Evolutionary conservation across 2,888 invertebrate species (phyloP), one percentile per base, ranked within the genome.

Genomic region (Urechis unicinctus): DNA sequence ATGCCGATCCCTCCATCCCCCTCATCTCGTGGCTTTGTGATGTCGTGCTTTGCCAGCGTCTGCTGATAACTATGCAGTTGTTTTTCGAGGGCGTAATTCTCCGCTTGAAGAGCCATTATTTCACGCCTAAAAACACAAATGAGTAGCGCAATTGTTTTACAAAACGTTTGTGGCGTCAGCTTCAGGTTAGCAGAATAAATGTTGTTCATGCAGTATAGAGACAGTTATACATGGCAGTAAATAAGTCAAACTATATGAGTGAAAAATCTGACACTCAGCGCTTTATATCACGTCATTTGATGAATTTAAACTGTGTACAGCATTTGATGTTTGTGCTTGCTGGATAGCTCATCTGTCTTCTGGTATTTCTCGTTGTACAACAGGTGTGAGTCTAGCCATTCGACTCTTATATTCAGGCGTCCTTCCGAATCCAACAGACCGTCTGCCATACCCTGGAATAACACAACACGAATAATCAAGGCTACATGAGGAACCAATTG

Each of bases 51-150:
- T 21, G 88, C 86, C 61, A 89, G 82, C 71, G 86, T 87, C 78
- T 87, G 86, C 79, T 89, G 89, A 75, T 89, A 89, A 77, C 87
- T 87, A 81, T 89, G 87, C 62, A 89, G 79, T 77, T 89, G 88
- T 65, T 88, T 82, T 79, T 89, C 89, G 69, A 89, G 81, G 60
- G 86, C 86, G 77, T 88, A 87, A 76, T 89, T 89, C 78, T 89
- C 89, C n/a, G 88, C 85, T 75, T 89, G 88, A 50, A 89, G 81
- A 13, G 86, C 86, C 61, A 84, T 82, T 62, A 89, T 87, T 77
- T 89, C 89, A 49, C 88, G 84, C 72, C 88, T 88, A 81, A 17
- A 80, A 81, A n/a, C n/a, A n/a, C n/a, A n/a, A n/a, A n/a, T n/a
- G n/a, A n/a, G n/a, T n/a, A n/a, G n/a, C n/a, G n/a, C n/a, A n/a